Evolutionary conservation across 2,797 vertebrate genomes (phyloP), one percentile per base, ranked within the genome.

Genomic region (Xerus rutilus): DNA sequence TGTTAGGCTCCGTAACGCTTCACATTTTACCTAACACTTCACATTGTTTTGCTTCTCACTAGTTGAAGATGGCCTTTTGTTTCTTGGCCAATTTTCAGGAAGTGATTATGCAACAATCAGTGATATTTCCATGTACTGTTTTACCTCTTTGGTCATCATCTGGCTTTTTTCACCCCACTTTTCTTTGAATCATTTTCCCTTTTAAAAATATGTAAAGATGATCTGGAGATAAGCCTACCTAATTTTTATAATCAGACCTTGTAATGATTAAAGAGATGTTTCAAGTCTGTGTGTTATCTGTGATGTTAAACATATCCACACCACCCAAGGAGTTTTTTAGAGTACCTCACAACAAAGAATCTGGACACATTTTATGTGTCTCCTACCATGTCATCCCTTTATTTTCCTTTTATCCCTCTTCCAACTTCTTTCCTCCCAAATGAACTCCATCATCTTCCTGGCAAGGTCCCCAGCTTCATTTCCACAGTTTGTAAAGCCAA

Each of bases 71-170:
- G 70, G 73, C 15, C 45, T 93, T 96, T 91, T 35, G 39, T 43
- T 94, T 87, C 25, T 76, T 95, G 89, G 89, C 59, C 93, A 62
- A 72, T 74, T 82, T 86, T 93, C 93, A 96, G 62, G 52, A 83
- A 89, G 57, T 45, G 32, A 92, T 93, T 93, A 70, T 72, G n/a
- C 89, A 96, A 93, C 47, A 94, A 59, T 7, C 43, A 82, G 20
- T 76, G 78, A 64, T 87, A 89, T 83, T 92, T 90, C 70, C 73
- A 67, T 30, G 47, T 3, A 74, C 39, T 62, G 4, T 45, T 87
- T 70, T 76, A 74, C 77, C 47, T 88, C 49, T 81, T 86, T 39
- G 32, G 43, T 62, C 64, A 94, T 59, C 43, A 78, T 14, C 62
- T 82, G 35, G 45, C 35, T 43, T 92, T 84, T 65, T 49, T 8